Evolutionary conservation across 2,797 vertebrate genomes (phyloP).

Genomic region (Smutsia gigantea): DNA sequence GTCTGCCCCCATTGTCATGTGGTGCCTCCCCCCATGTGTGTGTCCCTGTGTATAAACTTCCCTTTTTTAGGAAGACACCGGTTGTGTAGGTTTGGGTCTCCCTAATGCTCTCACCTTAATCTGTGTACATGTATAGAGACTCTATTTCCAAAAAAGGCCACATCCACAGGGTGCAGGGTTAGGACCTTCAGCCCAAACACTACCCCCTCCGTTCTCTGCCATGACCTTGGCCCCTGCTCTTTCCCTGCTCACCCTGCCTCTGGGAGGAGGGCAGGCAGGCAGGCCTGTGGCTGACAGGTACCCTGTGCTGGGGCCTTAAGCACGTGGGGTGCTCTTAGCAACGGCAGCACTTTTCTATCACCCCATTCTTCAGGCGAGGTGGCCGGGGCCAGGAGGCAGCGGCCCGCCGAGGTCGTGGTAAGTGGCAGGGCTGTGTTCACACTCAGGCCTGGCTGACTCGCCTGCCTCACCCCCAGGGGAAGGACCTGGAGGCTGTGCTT

Average conservation of each 20-base stretch:
- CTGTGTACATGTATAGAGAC: background rate
- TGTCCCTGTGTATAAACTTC: background rate
- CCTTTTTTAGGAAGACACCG: background rate
- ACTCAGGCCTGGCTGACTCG: background rate
- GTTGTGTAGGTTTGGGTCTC: background rate
- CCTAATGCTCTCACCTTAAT: background rate
- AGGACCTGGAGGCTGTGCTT: too few relatives aligned
- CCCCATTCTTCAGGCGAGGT: background rate
- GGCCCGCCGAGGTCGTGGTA: fast-evolving
- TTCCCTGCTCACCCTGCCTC: background rate
- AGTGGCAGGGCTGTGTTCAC: background rate
- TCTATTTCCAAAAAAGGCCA: background rate
- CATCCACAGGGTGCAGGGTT: background rate
- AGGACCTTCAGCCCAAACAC: background rate
- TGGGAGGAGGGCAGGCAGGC: too few relatives aligned
- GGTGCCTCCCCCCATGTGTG: background rate
- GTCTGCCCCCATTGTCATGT: too few relatives aligned
- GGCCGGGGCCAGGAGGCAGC: background rate
- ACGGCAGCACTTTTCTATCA: background rate
- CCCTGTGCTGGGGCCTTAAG: background rate
- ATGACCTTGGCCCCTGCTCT: background rate
- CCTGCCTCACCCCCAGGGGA: too few relatives aligned
- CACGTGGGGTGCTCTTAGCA: background rate
- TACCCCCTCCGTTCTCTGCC: background rate
- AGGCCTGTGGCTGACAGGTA: background rate